Percentiles rank a stretch among this genome's conserved stretches.
These are phyloP conservation scores for Nipponacmea schrenckii DNA, from an alignment of 2,888 invertebrate genomes.

Conservation along the genomic window DNA sequence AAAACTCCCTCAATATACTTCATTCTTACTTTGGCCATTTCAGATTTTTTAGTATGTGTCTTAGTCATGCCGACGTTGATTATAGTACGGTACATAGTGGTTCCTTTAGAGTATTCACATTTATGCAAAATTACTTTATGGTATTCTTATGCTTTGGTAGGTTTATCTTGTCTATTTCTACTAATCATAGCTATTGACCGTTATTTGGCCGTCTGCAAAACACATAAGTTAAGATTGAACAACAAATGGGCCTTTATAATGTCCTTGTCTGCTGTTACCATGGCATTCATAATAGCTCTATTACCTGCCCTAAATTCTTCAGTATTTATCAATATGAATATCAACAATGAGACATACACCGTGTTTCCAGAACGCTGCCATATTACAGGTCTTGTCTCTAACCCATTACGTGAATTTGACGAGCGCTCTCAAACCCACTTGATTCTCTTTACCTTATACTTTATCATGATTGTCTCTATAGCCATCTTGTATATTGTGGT, in stretches of 20 bases:
- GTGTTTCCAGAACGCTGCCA: neutral
- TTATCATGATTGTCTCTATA: neutral
- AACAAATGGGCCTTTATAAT: neutral
- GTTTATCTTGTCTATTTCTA: neutral
- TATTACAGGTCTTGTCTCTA: neutral
- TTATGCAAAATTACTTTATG: neutral
- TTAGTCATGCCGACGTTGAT: neutral
- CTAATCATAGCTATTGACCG: neutral
- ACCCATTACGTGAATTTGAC: neutral
- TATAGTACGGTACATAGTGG: neutral
- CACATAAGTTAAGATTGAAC: neutral
- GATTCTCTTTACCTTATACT: neutral
- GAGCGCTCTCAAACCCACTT: neutral
- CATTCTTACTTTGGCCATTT: neutral
- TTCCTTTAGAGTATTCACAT: neutral
- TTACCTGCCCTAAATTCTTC: neutral
- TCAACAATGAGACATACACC: neutral
- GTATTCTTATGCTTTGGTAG: neutral
- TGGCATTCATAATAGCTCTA: neutral
- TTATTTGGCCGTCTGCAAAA: conserved; percentile 1
- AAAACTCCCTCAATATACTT: neutral
- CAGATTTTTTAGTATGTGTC: neutral
- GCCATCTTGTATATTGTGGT: neutral
- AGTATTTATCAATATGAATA: neutral
- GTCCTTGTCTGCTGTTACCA: neutral